Conservation (phyloP, 2,888 invertebrate species). For the Aelia acuminata region DNA sequence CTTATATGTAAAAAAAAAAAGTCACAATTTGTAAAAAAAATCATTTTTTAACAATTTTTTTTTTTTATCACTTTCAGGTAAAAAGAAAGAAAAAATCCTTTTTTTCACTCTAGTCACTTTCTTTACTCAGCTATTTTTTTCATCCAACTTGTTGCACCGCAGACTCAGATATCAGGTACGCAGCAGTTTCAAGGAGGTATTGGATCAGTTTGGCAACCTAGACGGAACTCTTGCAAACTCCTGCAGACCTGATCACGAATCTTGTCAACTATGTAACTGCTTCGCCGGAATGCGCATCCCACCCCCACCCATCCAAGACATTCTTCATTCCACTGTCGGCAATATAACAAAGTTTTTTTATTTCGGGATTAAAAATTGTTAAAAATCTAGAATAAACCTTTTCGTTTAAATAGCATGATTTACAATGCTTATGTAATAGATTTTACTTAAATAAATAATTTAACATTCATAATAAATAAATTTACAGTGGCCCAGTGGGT, state of each 20-base stretch:
- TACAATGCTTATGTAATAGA: too few relatives aligned
- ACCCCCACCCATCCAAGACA: not conserved
- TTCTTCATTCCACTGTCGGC: too few relatives aligned
- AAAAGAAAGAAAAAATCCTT: not conserved
- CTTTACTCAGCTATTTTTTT: not conserved
- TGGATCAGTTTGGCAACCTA: not conserved
- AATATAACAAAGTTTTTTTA: too few relatives aligned
- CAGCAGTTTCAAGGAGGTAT: not conserved
- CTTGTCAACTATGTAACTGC: slow-evolving; percentile 37
- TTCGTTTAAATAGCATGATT: too few relatives aligned
- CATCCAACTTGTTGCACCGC: not conserved
- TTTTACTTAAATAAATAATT: too few relatives aligned
- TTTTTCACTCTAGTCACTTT: not conserved
- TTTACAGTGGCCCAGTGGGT: too few relatives aligned
- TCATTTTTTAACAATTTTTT: too few relatives aligned
- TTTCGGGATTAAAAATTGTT: too few relatives aligned
- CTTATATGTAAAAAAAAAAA: too few relatives aligned
- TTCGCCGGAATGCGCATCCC: slow-evolving; percentile 10
- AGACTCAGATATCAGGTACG: not conserved
- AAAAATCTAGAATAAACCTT: too few relatives aligned
- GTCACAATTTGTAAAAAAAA: too few relatives aligned
- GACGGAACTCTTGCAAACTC: not conserved
- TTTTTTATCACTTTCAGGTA: not conserved
- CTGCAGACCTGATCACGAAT: not conserved
- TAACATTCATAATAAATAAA: too few relatives aligned